Evolutionary conservation across 2,888 invertebrate species (phyloP).

Genomic region (Siphonodentalium dalli): DNA sequence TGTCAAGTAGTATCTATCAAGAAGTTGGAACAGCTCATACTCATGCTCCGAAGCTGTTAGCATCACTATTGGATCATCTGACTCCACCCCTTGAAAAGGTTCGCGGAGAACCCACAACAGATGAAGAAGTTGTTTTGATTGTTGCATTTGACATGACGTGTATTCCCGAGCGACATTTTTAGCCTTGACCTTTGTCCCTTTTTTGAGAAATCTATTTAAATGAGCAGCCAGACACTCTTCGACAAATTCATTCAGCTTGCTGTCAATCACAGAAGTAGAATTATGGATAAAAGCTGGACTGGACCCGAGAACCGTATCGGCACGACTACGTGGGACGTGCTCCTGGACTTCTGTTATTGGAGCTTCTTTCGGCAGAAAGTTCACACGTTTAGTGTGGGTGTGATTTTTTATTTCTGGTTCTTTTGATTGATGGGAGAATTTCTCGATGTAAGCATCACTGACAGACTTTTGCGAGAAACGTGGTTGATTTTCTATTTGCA

Average conservation of each 20-base stretch:
- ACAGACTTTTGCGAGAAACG: constrained; percentile 42
- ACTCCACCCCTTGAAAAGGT: constrained; percentile 21
- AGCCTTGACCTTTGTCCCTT: constrained; percentile 47
- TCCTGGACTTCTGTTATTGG: too few relatives aligned
- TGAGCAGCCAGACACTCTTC: constrained; percentile 42
- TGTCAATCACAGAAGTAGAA: too few relatives aligned
- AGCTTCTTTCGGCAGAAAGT: too few relatives aligned
- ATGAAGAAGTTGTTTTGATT: constrained; percentile 51
- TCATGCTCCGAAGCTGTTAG: constrained; percentile 47
- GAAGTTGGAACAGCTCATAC: constrained; percentile 75
- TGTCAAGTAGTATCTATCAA: constrained; percentile 84
- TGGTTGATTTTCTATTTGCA: constrained; percentile 35
- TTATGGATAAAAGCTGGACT: background rate
- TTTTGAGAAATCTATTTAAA: constrained; percentile 37
- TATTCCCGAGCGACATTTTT: constrained; percentile 51
- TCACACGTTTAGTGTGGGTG: too few relatives aligned
- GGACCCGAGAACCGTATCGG: background rate
- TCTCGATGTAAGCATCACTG: constrained; percentile 30
- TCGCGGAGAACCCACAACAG: constrained; percentile 51
- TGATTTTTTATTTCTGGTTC: too few relatives aligned
- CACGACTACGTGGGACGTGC: background rate
- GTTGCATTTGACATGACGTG: constrained; percentile 46
- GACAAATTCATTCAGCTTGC: too few relatives aligned
- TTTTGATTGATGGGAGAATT: background rate
- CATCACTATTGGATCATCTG: too few relatives aligned